A percentile compares a stretch with the other conserved stretches of the same genome.
Conservation (phyloP, 2,888 invertebrate genomes). For the Siphonodentalium dalli region DNA sequence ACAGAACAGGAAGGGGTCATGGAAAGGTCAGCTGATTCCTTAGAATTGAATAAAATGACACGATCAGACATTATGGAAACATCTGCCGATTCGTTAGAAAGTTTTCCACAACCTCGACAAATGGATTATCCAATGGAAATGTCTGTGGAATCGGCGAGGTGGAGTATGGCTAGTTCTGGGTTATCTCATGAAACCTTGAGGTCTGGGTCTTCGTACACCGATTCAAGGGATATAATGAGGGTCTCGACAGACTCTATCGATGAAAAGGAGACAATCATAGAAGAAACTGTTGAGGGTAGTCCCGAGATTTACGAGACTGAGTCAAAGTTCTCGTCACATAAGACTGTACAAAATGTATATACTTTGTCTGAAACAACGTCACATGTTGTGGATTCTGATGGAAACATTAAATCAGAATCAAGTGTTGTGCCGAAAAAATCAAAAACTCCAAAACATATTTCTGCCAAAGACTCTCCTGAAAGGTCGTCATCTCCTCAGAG, state of each 20-base stretch:
- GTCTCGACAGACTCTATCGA: constrained; percentile 61
- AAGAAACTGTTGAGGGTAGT: constrained; percentile 31
- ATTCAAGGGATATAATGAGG: constrained; percentile 56
- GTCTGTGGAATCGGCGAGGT: constrained; percentile 37
- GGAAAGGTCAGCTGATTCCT: constrained; percentile 54
- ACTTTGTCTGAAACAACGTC: too few species aligned
- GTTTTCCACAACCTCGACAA: constrained; percentile 13
- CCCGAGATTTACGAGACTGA: too few species aligned
- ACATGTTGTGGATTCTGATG: too few species aligned
- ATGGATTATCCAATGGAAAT: constrained; percentile 8
- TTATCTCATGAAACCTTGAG: constrained; percentile 49
- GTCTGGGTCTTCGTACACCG: constrained; percentile 43
- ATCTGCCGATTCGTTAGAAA: constrained; percentile 49
- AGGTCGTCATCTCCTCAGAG: not conserved
- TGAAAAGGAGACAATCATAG: constrained; percentile 27
- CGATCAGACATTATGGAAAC: constrained; percentile 29
- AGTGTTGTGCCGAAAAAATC: too few species aligned
- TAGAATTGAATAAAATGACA: constrained; percentile 40
- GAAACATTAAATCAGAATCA: too few species aligned
- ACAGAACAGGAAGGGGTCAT: constrained; percentile 38
- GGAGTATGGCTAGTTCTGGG: constrained; percentile 52
- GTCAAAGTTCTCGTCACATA: too few species aligned
- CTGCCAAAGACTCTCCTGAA: not conserved
- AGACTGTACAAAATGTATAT: too few species aligned
- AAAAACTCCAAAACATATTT: too few species aligned